These are phyloP conservation scores for Sigmodon hispidus DNA, from an alignment of 2,113 vertebrate genomes.

Conservation along the genomic window DNA sequence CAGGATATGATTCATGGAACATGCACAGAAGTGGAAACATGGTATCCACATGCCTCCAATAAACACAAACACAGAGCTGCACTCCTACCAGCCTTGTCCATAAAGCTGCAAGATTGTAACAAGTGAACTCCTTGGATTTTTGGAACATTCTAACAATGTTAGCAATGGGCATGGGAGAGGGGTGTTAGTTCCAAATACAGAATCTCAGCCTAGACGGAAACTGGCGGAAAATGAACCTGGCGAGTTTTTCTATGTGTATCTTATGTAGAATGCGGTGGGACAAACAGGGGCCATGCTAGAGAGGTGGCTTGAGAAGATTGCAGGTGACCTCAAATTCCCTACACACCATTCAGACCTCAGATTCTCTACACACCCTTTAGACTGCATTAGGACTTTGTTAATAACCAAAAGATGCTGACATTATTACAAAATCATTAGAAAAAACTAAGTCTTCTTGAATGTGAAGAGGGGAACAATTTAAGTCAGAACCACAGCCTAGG, in stretches of 20 bases:
- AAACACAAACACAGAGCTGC: background rate
- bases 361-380: background rate
- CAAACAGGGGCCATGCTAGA: background rate
- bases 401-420: background rate
- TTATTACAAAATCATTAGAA: constrained; percentile 14
- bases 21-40: background rate
- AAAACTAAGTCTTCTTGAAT: constrained; percentile 23
- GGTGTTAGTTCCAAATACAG: background rate
- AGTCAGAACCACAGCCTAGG: constrained; percentile 9
- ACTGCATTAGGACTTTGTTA: constrained; percentile 6
- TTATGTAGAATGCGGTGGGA: too few species aligned
- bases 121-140: background rate
- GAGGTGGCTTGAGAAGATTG: background rate
- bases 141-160: background rate
- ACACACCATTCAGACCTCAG: background rate
- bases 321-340: background rate
- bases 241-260: background rate
- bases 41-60: background rate
- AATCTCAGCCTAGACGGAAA: background rate
- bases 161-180: background rate
- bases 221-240: background rate
- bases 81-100: background rate
- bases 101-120: background rate
- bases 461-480: background rate
- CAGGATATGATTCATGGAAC: background rate